These are phyloP conservation scores for Helicoverpa zea DNA, from an alignment of 1,140 invertebrate species.

Conservation along the genomic window DNA sequence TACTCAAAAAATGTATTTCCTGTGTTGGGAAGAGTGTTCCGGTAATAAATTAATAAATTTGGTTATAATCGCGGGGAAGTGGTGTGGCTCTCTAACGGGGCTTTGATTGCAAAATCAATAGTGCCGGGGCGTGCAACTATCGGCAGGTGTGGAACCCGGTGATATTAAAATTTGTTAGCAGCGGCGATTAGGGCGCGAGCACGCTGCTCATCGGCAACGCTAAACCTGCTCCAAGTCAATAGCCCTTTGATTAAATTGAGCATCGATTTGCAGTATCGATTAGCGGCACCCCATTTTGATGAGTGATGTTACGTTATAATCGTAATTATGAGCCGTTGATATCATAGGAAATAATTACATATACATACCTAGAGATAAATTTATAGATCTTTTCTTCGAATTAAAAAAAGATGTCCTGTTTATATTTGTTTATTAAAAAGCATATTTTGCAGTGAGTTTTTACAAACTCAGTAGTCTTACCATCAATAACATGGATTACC, in stretches of 20 bases:
- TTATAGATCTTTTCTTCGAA: too few species aligned
- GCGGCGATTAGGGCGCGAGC: slow-evolving; percentile 71
- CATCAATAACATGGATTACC: not conserved
- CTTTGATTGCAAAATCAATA: slow-evolving; percentile 84
- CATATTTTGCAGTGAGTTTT: not conserved
- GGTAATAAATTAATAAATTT: slow-evolving; percentile 67
- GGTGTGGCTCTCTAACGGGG: slow-evolving; percentile 69
- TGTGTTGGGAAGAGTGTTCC: slow-evolving; percentile 45
- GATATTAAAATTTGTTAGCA: slow-evolving; percentile 80
- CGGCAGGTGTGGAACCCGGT: slow-evolving; percentile 69
- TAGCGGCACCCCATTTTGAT: slow-evolving; percentile 21
- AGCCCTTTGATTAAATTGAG: slow-evolving; percentile 70
- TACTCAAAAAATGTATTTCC: slow-evolving; percentile 9
- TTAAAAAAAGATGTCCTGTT: not conserved
- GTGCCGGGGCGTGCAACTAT: slow-evolving; percentile 66
- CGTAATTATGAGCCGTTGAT: slow-evolving; percentile 8
- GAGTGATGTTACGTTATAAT: not conserved
- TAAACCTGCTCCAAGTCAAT: slow-evolving; percentile 67
- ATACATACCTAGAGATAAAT: not conserved
- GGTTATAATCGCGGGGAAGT: slow-evolving; percentile 60
- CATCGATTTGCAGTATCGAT: slow-evolving; percentile 23
- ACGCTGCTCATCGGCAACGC: slow-evolving; percentile 59
- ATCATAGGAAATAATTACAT: not conserved
- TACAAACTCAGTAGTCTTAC: too few species aligned
- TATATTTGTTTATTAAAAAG: too few species aligned